Conservation (phyloP, 2,888 invertebrate species). For the Himalopsyche kuldschensis region DNA sequence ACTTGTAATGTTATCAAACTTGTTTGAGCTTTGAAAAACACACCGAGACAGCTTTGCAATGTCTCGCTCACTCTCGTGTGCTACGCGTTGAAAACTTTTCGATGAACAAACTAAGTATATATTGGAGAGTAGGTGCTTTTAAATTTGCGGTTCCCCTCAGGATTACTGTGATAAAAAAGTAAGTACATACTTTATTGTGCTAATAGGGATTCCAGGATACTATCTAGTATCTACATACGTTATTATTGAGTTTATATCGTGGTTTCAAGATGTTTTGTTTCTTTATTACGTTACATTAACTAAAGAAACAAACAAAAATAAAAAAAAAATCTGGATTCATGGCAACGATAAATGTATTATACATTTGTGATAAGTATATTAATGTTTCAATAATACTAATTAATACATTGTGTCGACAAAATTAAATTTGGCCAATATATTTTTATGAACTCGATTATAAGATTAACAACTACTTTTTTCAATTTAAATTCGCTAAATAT, state of each 20-base stretch:
- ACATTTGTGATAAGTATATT: no score
- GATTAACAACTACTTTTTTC: no score
- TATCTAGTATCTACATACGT: neutral
- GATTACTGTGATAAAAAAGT: slow-evolving; percentile 17
- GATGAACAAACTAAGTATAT: neutral
- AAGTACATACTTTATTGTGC: slow-evolving; percentile 12
- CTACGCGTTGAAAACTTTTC: neutral
- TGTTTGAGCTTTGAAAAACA: neutral
- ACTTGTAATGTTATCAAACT: slow-evolving; percentile 13
- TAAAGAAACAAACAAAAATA: neutral
- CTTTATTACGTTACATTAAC: neutral
- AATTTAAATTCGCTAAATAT: no score
- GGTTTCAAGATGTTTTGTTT: neutral
- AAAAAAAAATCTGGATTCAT: no score
- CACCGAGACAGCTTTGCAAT: neutral
- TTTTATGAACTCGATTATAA: no score
- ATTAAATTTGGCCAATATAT: no score
- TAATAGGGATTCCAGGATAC: slow-evolving; percentile 6
- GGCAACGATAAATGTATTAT: no score
- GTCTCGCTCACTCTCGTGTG: neutral
- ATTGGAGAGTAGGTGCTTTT: neutral
- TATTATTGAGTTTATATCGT: neutral
- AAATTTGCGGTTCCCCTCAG: slow-evolving; percentile 17
- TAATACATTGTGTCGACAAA: no score
- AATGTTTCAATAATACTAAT: no score